Conservation (phyloP, 1,140 invertebrate species). For the Reticulitermes speratus region DNA sequence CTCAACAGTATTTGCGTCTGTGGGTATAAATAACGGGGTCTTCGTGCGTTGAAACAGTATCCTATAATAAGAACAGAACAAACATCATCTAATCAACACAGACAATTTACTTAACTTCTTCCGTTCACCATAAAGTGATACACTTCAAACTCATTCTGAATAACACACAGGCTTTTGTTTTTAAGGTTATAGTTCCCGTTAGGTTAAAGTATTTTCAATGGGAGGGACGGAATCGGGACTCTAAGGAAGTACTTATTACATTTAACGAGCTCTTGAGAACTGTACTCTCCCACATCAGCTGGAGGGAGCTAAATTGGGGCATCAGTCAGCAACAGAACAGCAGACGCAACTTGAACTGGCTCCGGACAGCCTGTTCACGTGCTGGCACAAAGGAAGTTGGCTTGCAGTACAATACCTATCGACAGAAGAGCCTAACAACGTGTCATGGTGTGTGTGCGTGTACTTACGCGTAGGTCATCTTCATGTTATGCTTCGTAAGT, state of each 20-base stretch:
- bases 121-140: background rate
- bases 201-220: slow-evolving; percentile 26
- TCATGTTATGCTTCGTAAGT: no score
- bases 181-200: background rate
- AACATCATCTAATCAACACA: background rate
- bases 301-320: slow-evolving; percentile 7
- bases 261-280: slow-evolving; percentile 10
- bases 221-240: slow-evolving; percentile 36
- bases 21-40: no score
- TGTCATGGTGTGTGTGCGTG: no score
- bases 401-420: no score
- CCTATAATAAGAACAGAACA: no score
- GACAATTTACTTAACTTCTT: background rate
- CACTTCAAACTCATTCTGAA: background rate
- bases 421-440: no score
- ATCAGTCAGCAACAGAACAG: background rate
- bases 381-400: no score
- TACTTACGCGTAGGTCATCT: no score
- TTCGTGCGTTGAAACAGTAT: no score
- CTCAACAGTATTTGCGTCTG: no score
- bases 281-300: background rate
- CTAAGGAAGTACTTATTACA: background rate
- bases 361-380: no score
- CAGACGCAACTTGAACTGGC: no score
- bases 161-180: background rate